Conservation (phyloP, 2,113 vertebrate genomes). For the Lepus timidus region DNA sequence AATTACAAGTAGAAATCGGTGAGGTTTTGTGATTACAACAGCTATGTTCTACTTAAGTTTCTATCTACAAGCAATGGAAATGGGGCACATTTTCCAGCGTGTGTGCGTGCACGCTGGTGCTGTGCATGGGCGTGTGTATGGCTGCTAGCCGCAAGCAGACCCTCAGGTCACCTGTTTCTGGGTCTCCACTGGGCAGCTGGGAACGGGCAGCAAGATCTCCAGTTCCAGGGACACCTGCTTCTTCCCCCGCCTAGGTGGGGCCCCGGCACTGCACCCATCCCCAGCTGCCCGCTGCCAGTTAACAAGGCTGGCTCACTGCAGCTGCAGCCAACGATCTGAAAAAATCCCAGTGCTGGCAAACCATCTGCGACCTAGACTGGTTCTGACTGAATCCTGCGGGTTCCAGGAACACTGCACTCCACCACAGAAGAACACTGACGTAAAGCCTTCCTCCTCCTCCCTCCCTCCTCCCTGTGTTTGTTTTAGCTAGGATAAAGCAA, state of each 20-base stretch:
- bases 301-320: background rate
- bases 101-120: no score
- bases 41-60: background rate
- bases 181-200: background rate
- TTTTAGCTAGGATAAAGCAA: conserved; percentile 57
- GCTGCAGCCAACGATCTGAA: background rate
- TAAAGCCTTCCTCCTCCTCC: background rate
- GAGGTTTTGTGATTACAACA: background rate
- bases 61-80: background rate
- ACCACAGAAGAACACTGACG: background rate
- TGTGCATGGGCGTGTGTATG: no score
- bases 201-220: background rate
- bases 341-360: background rate
- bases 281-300: background rate
- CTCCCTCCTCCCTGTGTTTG: background rate
- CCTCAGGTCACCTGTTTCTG: background rate
- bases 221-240: background rate
- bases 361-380: conserved; percentile 30
- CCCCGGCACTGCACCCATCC: background rate
- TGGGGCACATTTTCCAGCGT: background rate
- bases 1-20: background rate
- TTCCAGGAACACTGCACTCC: background rate
- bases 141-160: background rate
- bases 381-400: background rate
- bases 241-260: background rate